Conservation (phyloP, 2,797 vertebrate species). For the Eidolon dupreanum region DNA sequence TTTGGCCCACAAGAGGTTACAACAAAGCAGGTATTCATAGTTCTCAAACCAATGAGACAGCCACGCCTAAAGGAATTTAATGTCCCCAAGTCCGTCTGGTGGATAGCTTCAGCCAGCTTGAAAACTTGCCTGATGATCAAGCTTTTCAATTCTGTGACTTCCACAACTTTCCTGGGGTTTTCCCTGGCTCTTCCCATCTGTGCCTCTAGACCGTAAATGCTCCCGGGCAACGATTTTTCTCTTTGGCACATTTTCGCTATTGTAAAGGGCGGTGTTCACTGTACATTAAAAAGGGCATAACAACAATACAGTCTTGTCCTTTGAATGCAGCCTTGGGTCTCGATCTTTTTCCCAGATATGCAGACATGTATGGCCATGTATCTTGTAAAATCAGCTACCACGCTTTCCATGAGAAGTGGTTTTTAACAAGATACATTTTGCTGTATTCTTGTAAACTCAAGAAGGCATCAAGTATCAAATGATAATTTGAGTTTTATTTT, state of each 20-base stretch:
- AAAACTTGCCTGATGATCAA: background rate
- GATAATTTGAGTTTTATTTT: background rate
- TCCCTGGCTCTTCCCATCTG: background rate
- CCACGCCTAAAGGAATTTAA: rapidly evolving
- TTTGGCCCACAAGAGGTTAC: background rate
- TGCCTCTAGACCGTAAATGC: background rate
- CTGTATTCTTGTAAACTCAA: background rate
- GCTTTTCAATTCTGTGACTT: background rate
- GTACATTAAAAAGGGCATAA: background rate
- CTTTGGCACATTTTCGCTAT: background rate
- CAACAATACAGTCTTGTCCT: background rate
- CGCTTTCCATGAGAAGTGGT: background rate
- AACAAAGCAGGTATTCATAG: background rate
- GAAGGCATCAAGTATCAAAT: background rate
- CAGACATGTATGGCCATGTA: background rate
- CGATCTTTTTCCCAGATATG: background rate
- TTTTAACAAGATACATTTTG: background rate
- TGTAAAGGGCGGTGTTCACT: background rate
- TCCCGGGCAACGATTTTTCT: background rate
- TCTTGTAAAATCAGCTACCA: background rate
- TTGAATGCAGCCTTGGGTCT: background rate
- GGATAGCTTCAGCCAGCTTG: background rate
- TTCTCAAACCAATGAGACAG: background rate
- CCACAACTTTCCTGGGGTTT: background rate
- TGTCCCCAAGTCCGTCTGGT: background rate